phyloP scores from a whole-genome alignment of 2,888 invertebrate genomes.

The Cylindroiulus punctatus region DNA sequence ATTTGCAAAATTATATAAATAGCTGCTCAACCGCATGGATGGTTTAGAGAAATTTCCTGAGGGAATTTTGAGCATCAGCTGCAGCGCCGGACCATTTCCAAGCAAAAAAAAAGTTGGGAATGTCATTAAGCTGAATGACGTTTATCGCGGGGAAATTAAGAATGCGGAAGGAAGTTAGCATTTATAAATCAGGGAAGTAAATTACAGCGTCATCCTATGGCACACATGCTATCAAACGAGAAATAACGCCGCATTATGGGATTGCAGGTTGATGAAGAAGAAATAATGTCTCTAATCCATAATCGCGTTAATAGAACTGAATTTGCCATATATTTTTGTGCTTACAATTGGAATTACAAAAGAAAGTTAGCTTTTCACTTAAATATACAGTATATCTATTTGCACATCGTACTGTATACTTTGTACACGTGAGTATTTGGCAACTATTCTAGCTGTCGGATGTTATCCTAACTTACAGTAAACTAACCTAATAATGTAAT shows the following conservation, averaged over 20 bases:
- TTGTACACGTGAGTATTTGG: too few relatives aligned
- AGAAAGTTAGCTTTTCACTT: too few relatives aligned
- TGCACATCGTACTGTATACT: too few relatives aligned
- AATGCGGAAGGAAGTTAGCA: neutral
- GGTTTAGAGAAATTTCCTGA: neutral
- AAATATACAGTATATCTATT: too few relatives aligned
- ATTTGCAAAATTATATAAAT: constrained; percentile 30
- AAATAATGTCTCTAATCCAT: neutral
- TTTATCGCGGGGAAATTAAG: neutral
- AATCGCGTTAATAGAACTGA: too few relatives aligned
- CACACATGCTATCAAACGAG: neutral
- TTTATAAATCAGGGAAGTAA: neutral
- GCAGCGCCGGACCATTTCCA: neutral
- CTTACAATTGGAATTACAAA: too few relatives aligned
- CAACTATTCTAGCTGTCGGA: too few relatives aligned
- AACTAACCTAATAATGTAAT: too few relatives aligned
- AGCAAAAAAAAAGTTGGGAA: neutral
- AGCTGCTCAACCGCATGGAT: neutral
- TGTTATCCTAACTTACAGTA: too few relatives aligned
- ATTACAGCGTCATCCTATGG: neutral
- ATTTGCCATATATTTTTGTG: too few relatives aligned
- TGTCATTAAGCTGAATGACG: neutral
- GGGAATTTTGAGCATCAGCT: neutral
- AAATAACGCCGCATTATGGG: neutral
- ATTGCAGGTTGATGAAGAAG: neutral